Base-by-base conservation (phyloP, 2,797 vertebrate genomes). In the Dermochelys coriacea region DNA sequence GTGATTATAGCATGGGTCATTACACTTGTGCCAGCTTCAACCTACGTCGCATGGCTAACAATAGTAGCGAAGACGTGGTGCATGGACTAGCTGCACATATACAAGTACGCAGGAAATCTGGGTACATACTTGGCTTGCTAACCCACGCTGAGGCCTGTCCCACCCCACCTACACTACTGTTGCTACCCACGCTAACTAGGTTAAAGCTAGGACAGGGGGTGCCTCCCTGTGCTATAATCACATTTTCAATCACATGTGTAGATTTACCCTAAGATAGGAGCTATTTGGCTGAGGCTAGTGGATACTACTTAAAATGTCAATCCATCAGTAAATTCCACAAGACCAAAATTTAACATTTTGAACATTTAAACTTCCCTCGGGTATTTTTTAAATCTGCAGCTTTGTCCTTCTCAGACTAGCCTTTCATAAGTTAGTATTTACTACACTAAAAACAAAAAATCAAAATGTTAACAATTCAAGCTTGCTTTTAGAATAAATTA, bases 401-500 rank as follows among this genome's bases (percentile, higher is more conserved):
- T 91, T 41, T 29, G 68, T 64, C 45, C 54, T 94, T 49, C 57
- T n/a, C 77, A 59, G 75, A 89, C 45, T 0, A 86, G 54, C 57
- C 87, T 54, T n/a, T 84, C 10, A 68, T 87, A 93, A 77, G 41
- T 92, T 84, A 85, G 94, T 82, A 85, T 91, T 94, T 93, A 93
- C 64, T 51, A 85, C 47, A 51, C 84, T 92, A 68, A 95, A 93
- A 94, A 57, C 86, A 89, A 68, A 68, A 93, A 93, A 95, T 51
- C 90, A 81, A 89, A 52, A n/a, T 19, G 29, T 78, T 90, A 5
- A 54, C 41, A 75, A 75, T 64, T 87, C 10, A n/a, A 93, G 86
- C 0, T 3, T 85, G 90, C 23, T n/a, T 88, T 93, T 78, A 51
- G 23, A 45, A 0, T 18, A 89, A 84, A 45, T 87, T 83, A 71